phyloP scores from a whole-genome alignment of 2,113 vertebrate genomes.

The western clawed frog (Xenopus tropicalis) region DNA sequence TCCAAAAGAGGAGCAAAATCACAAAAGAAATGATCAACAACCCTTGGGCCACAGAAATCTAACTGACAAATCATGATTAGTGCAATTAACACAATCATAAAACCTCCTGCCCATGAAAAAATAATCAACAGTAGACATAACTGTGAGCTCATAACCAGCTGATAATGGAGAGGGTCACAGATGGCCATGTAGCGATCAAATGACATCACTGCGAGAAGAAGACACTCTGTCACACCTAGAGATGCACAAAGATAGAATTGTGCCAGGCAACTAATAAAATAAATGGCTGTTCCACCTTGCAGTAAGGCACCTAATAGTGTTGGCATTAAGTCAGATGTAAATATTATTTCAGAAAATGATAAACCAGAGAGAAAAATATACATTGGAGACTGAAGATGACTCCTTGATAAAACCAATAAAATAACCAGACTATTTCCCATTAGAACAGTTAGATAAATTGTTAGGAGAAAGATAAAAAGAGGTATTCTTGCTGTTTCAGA shows the following conservation, averaged over 20 bases:
- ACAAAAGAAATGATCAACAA: slow-evolving; percentile 16
- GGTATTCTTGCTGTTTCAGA: slow-evolving; percentile 29
- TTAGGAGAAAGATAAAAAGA: slow-evolving; percentile 44
- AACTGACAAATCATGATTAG: background rate
- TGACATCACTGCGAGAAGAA: slow-evolving; percentile 13
- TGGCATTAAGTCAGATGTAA: slow-evolving; percentile 12
- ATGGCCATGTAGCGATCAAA: slow-evolving; percentile 31
- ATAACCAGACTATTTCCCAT: slow-evolving; percentile 5
- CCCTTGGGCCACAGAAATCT: slow-evolving; percentile 17
- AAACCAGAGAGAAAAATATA: slow-evolving; percentile 15
- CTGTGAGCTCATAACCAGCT: background rate
- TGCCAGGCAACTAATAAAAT: background rate
- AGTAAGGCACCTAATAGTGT: slow-evolving; percentile 1
- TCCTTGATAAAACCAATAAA: background rate
- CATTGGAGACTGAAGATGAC: slow-evolving; percentile 16
- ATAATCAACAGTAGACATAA: background rate
- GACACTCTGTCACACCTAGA: slow-evolving; percentile 11
- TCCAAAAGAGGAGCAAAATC: slow-evolving; percentile 32
- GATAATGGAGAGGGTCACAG: slow-evolving; percentile 25
- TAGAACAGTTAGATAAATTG: slow-evolving; percentile 1
- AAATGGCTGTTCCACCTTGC: background rate
- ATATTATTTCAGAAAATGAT: slow-evolving; percentile 14
- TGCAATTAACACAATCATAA: background rate
- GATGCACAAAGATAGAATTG: slow-evolving; percentile 10
- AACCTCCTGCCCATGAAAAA: slow-evolving; percentile 3